Evolutionary conservation across 2,888 invertebrate species (phyloP).

Genomic region (Galerucella pusilla): DNA sequence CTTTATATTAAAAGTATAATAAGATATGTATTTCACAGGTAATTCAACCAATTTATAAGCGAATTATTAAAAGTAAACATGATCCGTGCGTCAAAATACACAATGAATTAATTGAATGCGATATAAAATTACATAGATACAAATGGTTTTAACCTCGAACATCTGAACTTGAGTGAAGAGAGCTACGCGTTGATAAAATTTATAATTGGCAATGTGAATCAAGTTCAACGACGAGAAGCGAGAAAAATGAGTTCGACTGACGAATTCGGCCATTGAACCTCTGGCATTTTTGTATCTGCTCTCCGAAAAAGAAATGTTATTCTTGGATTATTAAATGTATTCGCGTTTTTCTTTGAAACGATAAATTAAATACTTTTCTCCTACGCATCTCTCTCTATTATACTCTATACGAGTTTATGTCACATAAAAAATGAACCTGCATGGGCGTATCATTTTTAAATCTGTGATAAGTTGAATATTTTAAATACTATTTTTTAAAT

Average conservation of each 20-base stretch:
- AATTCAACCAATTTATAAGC: too few species aligned
- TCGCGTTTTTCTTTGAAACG: slow-evolving; percentile 35
- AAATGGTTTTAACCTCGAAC: slow-evolving; percentile 38
- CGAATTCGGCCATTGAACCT: slow-evolving; percentile 48
- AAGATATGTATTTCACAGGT: too few species aligned
- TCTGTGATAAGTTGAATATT: too few species aligned
- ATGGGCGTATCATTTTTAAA: background rate
- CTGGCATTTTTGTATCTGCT: background rate
- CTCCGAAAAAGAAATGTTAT: slow-evolving; percentile 45
- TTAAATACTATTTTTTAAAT: too few species aligned
- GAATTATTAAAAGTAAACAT: background rate
- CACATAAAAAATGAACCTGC: background rate
- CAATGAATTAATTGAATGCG: background rate
- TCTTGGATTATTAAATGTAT: slow-evolving; percentile 40
- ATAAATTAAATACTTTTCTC: slow-evolving; percentile 43
- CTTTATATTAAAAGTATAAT: too few species aligned
- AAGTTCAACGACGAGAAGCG: slow-evolving; percentile 48
- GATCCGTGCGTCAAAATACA: background rate
- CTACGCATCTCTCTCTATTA: slow-evolving; percentile 33
- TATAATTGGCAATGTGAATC: slow-evolving; percentile 41
- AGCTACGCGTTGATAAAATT: slow-evolving; percentile 38
- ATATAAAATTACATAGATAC: slow-evolving; percentile 12
- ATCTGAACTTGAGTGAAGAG: slow-evolving; percentile 34
- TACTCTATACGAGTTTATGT: slow-evolving; percentile 16
- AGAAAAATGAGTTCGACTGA: slow-evolving; percentile 31